Base-by-base conservation (phyloP, 2,797 vertebrate genomes). In the Astyanax mexicanus region DNA sequence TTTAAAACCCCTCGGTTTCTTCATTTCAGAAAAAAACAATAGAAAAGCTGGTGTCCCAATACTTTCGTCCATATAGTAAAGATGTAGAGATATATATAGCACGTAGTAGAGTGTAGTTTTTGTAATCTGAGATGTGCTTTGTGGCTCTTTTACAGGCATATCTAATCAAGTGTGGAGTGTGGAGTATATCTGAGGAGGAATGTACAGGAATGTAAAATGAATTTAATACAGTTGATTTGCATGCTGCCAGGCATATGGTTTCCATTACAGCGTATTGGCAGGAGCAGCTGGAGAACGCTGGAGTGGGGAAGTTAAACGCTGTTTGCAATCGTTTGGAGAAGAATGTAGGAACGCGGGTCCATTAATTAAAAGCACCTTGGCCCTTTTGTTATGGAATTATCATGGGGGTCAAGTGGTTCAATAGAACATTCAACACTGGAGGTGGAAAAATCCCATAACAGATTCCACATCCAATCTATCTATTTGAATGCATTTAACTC, bases 181-280 rank as follows among this genome's bases (percentile, higher is more conserved):
- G 77, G 78, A 58, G 81, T 69, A 21, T 72, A 82, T 80, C 77
- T 77, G 79, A 82, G 67, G 67, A 68, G 79, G 68, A 79, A 81
- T 84, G 79, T 83, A 79, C 68, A 72, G 49, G 66, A 84, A 80
- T 81, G 75, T 80, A 81, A 80, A 75, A 73, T 70, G 78, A 72
- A 78, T 69, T 72, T 78, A 78, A 81, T 79, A 73, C 71, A 72
- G 60, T 79, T 37, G 45, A 66, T 77, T 72, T 64, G 58, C 74
- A 69, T 64, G 66, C 71, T 74, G 80, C 69, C 74, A 75, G 74
- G 68, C 83, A 84, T 84, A 62, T 84, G 81, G 78, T 61, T 81
- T 62, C 42, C 37, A 75, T 83, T 84, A 83, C 52, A 65, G 45
- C 69, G 37, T 60, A 65, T 54, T 72, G 67, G 74, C 71, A 51